Conservation (phyloP, 2,113 vertebrate genomes). For the Eurypyga helias region DNA sequence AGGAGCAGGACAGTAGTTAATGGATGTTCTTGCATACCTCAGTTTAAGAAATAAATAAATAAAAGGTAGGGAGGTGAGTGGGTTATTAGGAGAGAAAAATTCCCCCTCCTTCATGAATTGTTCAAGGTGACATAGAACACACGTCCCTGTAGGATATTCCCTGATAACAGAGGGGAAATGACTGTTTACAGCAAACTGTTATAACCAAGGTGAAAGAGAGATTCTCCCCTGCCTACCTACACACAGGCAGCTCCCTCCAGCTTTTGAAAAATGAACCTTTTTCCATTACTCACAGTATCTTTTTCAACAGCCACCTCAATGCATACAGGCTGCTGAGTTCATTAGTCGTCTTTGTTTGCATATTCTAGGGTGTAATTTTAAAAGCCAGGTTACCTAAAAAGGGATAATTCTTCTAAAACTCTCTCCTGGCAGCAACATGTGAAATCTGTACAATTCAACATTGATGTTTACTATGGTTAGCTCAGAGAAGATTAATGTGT, state of each 20-base stretch:
- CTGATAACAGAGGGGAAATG: neutral
- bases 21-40: neutral
- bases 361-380: conserved; percentile 49
- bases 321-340: neutral
- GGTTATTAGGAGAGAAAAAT: neutral
- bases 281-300: conserved; percentile 36
- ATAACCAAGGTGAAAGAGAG: neutral
- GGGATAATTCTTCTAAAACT: conserved; percentile 38
- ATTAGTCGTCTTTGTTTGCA: conserved; percentile 42
- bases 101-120: neutral
- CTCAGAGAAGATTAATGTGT: conserved; percentile 50
- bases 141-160: neutral
- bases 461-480: conserved; percentile 45
- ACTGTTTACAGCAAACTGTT: neutral
- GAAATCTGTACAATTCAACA: conserved; percentile 21
- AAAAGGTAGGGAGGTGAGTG: neutral
- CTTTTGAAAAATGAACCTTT: conserved; percentile 55
- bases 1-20: neutral
- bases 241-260: neutral
- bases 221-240: neutral
- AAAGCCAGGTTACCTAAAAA: conserved; percentile 62
- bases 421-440: conserved; percentile 39
- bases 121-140: conserved; percentile 21
- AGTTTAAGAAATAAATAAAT: neutral
- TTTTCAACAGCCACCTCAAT: conserved; percentile 4